A percentile compares a stretch with the other conserved stretches of the same genome.
Conservation (phyloP, 2,113 vertebrate genomes). For the Aegotheles bennettii region DNA sequence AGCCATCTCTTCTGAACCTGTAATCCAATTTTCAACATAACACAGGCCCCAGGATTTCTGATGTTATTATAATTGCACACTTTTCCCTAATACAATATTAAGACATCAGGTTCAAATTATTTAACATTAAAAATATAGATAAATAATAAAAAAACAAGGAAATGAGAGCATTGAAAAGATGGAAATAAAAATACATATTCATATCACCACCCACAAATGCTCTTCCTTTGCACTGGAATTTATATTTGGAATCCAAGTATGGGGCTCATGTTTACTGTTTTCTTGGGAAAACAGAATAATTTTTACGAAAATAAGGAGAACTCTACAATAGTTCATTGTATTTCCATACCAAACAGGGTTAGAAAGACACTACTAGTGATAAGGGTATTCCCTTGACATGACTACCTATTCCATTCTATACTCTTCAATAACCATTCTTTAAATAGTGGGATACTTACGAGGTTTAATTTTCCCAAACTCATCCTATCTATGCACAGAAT, state of each 20-base stretch:
- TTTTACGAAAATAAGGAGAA: background rate
- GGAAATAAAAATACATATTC: background rate
- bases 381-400: background rate
- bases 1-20: background rate
- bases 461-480: background rate
- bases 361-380: background rate
- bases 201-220: fast-evolving
- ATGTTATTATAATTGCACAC: background rate
- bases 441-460: background rate
- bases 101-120: background rate
- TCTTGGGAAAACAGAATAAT: background rate
- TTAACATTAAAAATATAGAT: background rate
- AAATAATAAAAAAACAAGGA: background rate
- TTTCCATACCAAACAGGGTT: background rate
- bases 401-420: background rate
- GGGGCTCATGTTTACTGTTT: background rate
- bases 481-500: background rate
- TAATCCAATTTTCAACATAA: background rate
- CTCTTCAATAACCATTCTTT: background rate
- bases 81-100: background rate
- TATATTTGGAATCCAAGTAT: background rate
- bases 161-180: background rate
- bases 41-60: background rate
- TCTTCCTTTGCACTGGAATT: background rate
- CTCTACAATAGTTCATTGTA: background rate